These are phyloP conservation scores for Scleropages formosus DNA, from an alignment of 2,797 vertebrate species.

Conservation along the genomic window DNA sequence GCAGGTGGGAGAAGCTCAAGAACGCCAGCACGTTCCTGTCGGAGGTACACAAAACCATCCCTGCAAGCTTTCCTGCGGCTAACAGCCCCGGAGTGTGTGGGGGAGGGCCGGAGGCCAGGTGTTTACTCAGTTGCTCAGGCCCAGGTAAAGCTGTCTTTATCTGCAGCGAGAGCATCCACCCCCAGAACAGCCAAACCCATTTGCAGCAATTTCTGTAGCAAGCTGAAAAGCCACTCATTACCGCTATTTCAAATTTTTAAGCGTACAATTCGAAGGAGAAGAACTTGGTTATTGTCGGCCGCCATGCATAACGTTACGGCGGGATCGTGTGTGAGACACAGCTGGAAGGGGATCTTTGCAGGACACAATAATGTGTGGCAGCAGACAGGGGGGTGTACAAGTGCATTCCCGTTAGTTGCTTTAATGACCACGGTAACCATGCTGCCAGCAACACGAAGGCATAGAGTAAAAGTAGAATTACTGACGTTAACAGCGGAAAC, in stretches of 20 bases:
- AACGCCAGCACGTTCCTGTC: neutral
- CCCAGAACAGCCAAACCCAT: neutral
- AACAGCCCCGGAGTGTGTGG: too few relatives aligned
- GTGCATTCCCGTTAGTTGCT: neutral
- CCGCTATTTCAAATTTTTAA: neutral
- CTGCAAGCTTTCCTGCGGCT: neutral
- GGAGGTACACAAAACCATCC: neutral
- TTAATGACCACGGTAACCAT: constrained; percentile 15
- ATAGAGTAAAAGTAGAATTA: neutral
- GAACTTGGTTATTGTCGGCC: neutral
- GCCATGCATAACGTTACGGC: neutral
- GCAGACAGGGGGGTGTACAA: neutral
- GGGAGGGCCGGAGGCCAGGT: neutral
- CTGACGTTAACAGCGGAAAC: neutral
- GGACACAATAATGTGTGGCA: neutral
- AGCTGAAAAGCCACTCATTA: neutral
- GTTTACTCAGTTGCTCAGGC: neutral
- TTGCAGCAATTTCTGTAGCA: too few relatives aligned
- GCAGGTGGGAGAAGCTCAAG: neutral
- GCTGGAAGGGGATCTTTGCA: neutral
- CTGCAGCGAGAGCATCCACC: neutral
- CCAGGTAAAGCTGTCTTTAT: neutral
- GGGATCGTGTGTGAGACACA: neutral
- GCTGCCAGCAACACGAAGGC: neutral
- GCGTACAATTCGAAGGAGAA: neutral